Evolutionary conservation across 2,113 vertebrate genomes (phyloP).

Genomic region (Oostethus manadensis): DNA sequence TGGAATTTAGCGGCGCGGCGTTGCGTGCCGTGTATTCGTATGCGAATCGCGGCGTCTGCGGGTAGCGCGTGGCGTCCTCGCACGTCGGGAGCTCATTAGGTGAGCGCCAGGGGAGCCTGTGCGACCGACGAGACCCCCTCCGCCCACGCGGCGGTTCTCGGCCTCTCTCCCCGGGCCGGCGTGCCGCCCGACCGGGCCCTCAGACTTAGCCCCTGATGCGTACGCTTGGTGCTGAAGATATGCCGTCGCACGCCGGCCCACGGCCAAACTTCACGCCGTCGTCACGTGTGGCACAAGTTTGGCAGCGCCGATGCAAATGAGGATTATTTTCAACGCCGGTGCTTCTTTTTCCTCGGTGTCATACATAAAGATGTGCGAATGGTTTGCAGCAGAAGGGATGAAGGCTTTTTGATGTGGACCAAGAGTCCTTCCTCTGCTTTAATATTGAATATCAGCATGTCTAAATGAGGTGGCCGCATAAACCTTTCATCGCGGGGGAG

Average conservation of each 20-base stretch:
- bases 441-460: conserved; percentile 7
- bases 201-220: conserved; percentile 53
- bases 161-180: conserved; percentile 42
- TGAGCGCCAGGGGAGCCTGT: conserved; percentile 45
- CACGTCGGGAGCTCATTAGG: conserved; percentile 65
- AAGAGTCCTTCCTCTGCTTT: conserved; percentile 8
- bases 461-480: conserved; percentile 19
- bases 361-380: conserved; percentile 5
- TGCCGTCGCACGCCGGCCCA: conserved; percentile 37
- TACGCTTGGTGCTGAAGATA: conserved; percentile 33
- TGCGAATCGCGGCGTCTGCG: conserved; percentile 7
- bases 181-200: conserved; percentile 47
- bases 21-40: conserved; percentile 9
- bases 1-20: conserved; percentile 20
- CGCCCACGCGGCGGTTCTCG: conserved; percentile 25
- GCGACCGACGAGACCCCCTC: conserved; percentile 27
- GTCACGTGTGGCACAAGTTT: conserved; percentile 3
- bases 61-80: conserved; percentile 41
- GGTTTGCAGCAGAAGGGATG: conserved; percentile 3
- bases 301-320: neutral
- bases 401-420: conserved; percentile 9
- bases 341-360: neutral
- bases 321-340: conserved; percentile 1
- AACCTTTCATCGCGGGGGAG: conserved; percentile 18
- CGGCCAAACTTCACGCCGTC: conserved; percentile 29